A percentile compares a stretch with the other conserved stretches of the same genome.
phyloP scores from a whole-genome alignment of 1,140 invertebrate genomes.

The Bombyx mandarina region DNA sequence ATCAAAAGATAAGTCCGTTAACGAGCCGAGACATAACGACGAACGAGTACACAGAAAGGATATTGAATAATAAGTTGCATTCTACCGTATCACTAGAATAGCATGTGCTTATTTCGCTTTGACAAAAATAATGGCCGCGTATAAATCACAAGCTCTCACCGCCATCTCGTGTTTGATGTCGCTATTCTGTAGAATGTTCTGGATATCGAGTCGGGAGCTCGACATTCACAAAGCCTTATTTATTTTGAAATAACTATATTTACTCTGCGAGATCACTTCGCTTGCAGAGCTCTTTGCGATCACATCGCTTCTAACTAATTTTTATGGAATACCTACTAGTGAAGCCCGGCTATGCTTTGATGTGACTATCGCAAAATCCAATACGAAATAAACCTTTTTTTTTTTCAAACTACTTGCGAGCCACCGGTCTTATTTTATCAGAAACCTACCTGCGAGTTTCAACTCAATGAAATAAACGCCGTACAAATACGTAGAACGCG shows the following conservation, averaged over 20 bases:
- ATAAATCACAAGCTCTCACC: slow-evolving; percentile 6
- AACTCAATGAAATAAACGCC: too few species aligned
- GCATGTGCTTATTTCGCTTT: slow-evolving; percentile 5
- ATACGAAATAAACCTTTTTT: too few species aligned
- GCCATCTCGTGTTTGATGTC: slow-evolving; percentile 15
- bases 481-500: too few species aligned
- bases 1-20: background rate
- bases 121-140: slow-evolving; percentile 4
- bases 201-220: slow-evolving; percentile 12
- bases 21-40: background rate
- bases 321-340: too few species aligned
- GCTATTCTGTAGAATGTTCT: slow-evolving; percentile 19
- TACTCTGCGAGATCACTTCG: slow-evolving; percentile 25
- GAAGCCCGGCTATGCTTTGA: too few species aligned
- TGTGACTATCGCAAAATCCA: too few species aligned
- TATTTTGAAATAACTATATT: slow-evolving; percentile 43
- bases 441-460: too few species aligned
- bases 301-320: too few species aligned
- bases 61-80: slow-evolving; percentile 7
- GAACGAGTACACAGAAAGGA: slow-evolving; percentile 1
- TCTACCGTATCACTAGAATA: background rate
- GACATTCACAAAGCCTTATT: slow-evolving; percentile 34
- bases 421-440: too few species aligned
- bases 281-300: too few species aligned
- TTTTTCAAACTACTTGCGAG: too few species aligned